A percentile compares a stretch with the other conserved stretches of the same genome.
Conservation (phyloP, 1,140 invertebrate species). For the Drosophila nannoptera region DNA sequence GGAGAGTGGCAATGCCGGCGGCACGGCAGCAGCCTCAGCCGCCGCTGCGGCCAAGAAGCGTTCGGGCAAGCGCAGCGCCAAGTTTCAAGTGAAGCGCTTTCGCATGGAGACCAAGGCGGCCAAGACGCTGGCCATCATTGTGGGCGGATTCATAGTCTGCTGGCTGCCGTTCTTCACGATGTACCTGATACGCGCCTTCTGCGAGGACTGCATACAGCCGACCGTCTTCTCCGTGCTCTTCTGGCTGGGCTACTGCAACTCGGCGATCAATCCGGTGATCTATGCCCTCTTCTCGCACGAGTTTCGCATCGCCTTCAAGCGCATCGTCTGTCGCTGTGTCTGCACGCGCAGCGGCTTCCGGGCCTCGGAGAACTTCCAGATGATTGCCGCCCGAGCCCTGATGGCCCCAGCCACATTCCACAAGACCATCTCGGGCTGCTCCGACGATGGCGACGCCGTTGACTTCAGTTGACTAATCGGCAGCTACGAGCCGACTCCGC, state of each 20-base stretch:
- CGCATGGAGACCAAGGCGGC: conserved; percentile 92
- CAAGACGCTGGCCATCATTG: conserved; percentile 93
- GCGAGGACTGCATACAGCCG: conserved; percentile 83
- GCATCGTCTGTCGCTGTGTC: conserved; percentile 84
- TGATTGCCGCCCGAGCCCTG: conserved; percentile 72
- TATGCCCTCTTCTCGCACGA: conserved; percentile 92
- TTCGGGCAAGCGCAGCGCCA: conserved; percentile 80
- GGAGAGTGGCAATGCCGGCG: conserved; percentile 34
- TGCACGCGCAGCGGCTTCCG: conserved; percentile 78
- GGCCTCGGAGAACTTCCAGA: conserved; percentile 78
- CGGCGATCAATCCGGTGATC: conserved; percentile 92
- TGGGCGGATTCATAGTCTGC: conserved; percentile 94
- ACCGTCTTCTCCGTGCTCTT: conserved; percentile 90
- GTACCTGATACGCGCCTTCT: conserved; percentile 89
- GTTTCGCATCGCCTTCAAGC: conserved; percentile 91
- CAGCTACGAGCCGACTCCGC: conserved; percentile 57
- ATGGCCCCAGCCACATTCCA: conserved; percentile 78
- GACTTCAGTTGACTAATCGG: conserved; percentile 78
- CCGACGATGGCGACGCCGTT: conserved; percentile 71
- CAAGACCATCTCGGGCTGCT: conserved; percentile 77
- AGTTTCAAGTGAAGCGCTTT: conserved; percentile 82
- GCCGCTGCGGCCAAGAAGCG: conserved; percentile 69
- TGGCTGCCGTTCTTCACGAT: conserved; percentile 94
- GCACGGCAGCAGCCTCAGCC: conserved; percentile 19
- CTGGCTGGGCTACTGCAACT: conserved; percentile 96